These are phyloP conservation scores for Drosophila niveifrons DNA, from an alignment of 2,888 invertebrate species.

Conservation along the genomic window DNA sequence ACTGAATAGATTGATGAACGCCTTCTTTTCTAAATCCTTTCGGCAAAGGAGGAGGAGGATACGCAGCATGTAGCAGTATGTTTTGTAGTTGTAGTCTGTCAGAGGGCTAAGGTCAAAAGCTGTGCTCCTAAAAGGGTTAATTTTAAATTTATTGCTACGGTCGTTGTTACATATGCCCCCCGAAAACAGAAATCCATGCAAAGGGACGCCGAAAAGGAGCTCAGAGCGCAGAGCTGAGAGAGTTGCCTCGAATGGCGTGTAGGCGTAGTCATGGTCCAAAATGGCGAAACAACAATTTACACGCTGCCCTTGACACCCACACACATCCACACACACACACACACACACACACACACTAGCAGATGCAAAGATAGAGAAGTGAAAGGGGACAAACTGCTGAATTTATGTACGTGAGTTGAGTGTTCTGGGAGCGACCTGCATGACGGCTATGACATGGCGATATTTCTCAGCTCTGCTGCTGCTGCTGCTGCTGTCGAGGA, in stretches of 20 bases:
- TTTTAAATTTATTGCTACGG: conserved; percentile 79
- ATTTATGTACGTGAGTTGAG: conserved; percentile 65
- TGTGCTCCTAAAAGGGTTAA: conserved; percentile 79
- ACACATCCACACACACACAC: not conserved
- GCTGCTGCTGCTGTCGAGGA: conserved; percentile 20
- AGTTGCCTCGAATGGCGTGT: conserved; percentile 21
- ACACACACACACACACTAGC: not conserved
- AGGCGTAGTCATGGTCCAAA: conserved; percentile 57
- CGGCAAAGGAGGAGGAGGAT: not conserved
- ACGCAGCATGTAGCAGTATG: not conserved
- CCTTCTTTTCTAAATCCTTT: conserved; percentile 4
- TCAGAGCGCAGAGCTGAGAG: conserved; percentile 12
- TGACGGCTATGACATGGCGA: conserved; percentile 72
- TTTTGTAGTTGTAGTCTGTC: conserved; percentile 12
- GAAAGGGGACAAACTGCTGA: conserved; percentile 40
- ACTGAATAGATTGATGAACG: conserved; percentile 49
- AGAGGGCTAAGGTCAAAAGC: conserved; percentile 67
- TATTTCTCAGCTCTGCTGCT: conserved; percentile 55
- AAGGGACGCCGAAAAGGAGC: conserved; percentile 35
- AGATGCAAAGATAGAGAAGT: not conserved
- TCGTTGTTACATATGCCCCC: conserved; percentile 60
- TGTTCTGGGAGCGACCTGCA: conserved; percentile 58
- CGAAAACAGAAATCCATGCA: conserved; percentile 59
- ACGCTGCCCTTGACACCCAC: conserved; percentile 25
- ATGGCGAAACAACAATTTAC: conserved; percentile 57